Conservation (phyloP, 2,888 invertebrate species). For the Atherix ibis region DNA sequence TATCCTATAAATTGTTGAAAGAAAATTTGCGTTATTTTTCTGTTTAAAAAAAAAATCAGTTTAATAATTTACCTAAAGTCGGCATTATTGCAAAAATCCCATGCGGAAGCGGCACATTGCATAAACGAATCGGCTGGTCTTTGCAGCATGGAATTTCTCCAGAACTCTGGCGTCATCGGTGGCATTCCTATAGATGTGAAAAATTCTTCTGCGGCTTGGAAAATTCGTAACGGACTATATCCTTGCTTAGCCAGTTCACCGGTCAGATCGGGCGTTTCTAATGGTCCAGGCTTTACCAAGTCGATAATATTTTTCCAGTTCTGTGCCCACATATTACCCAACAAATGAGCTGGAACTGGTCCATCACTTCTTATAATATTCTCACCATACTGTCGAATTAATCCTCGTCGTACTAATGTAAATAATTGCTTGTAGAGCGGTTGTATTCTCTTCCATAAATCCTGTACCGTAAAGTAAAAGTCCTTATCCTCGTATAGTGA, state of each 20-base stretch:
- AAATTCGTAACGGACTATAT: slow-evolving; percentile 59
- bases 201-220: slow-evolving; percentile 70
- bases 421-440: slow-evolving; percentile 72
- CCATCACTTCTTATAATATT: slow-evolving; percentile 45
- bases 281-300: slow-evolving; percentile 56
- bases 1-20: slow-evolving; percentile 37
- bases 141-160: slow-evolving; percentile 65
- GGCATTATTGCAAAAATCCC: slow-evolving; percentile 72
- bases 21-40: slow-evolving; percentile 7
- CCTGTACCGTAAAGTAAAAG: slow-evolving; percentile 41
- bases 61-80: slow-evolving; percentile 52
- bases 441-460: slow-evolving; percentile 44
- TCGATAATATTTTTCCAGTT: slow-evolving; percentile 64
- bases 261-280: slow-evolving; percentile 55
- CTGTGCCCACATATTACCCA: slow-evolving; percentile 78
- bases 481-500: slow-evolving; percentile 54
- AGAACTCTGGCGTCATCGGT: slow-evolving; percentile 69
- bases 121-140: slow-evolving; percentile 50
- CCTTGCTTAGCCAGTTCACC: slow-evolving; percentile 59
- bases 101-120: slow-evolving; percentile 62
- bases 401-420: slow-evolving; percentile 57
- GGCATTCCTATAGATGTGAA: slow-evolving; percentile 66
- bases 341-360: slow-evolving; percentile 68
- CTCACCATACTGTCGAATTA: slow-evolving; percentile 47
- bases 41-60: slow-evolving; percentile 2